A percentile compares a stretch with the other conserved stretches of the same genome.
Conservation (phyloP, 2,888 invertebrate genomes). For the Drosophila kuntzei region DNA sequence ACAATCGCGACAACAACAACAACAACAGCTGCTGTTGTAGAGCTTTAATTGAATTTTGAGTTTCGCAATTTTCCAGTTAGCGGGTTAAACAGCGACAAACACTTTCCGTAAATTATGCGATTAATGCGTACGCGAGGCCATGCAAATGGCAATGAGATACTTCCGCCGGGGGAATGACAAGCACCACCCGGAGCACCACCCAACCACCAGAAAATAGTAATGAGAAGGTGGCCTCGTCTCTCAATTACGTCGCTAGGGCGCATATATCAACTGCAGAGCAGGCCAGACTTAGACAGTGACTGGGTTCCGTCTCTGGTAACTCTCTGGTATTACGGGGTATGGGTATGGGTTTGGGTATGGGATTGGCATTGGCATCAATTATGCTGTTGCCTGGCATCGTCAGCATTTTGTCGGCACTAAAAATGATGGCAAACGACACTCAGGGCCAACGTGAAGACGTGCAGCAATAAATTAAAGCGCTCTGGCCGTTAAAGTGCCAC, state of each 20-base stretch:
- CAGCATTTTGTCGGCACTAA: conserved; percentile 57
- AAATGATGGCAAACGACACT: conserved; percentile 58
- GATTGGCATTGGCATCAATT: conserved; percentile 65
- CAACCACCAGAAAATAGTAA: conserved; percentile 5
- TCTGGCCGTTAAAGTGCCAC: conserved; percentile 48
- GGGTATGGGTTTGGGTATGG: no score
- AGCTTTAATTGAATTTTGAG: conserved; percentile 67
- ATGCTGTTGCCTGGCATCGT: conserved; percentile 48
- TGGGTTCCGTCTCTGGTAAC: not conserved
- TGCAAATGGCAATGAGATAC: conserved; percentile 53
- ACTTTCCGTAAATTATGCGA: conserved; percentile 51
- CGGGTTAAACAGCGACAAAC: conserved; percentile 49
- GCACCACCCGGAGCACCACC: not conserved
- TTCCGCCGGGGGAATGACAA: conserved; percentile 36
- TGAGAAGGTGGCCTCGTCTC: conserved; percentile 11
- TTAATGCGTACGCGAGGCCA: conserved; percentile 51
- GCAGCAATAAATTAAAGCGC: conserved; percentile 67
- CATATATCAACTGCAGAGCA: conserved; percentile 19
- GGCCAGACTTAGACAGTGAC: conserved; percentile 11
- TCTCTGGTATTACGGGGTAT: conserved; percentile 1
- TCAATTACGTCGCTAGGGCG: conserved; percentile 6
- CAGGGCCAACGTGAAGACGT: conserved; percentile 49
- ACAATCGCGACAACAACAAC: not conserved
- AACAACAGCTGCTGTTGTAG: conserved; percentile 16
- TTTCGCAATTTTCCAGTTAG: conserved; percentile 41